Base-by-base conservation (phyloP, 53 echinoderm and acorn worm genomes). In the Arbacia lixula region DNA sequence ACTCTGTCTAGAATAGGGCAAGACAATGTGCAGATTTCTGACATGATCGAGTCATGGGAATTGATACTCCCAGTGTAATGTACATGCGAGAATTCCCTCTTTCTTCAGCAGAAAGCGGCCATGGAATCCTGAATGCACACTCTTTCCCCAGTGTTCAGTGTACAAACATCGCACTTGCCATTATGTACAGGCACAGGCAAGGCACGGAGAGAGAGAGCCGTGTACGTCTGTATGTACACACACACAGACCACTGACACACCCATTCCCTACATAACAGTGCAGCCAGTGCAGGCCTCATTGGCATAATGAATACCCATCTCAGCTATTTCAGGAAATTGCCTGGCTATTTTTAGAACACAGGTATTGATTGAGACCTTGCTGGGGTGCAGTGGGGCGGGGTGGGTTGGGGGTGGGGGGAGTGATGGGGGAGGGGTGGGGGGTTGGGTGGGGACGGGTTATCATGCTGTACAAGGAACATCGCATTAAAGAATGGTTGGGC, bases 301-400 rank as follows among this genome's bases (percentile, higher is more conserved):
- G 60, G 43, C 74, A 74, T 74, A 74, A 74, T 74, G 74, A 74
- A 74, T 74, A 53, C 74, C 74, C 49, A 74, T 56, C 57, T 57
- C 20, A 24, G 78, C 78, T 77, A 77, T 77, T 77, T 77, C 78
- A 77, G 78, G 78, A 77, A 77, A 77, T 77, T 77, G 78, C 78
- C 31, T 77, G 56, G 78, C 78, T 77, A 77, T 77, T 77, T 77
- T 57, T 77, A 77, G 78, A 77, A 56, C 38, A 26, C 3, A 20
- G 29, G 29, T 77, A 77, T 77, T 77, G 76, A 75, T 54, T 36
- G 52, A n/a, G n/a, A n/a, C n/a, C 60, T 77, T 52, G 74, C 74
- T 74, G 21, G n/a, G n/a, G 6, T 53, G 74, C 35, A 46, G 31
- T 50, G 33, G 49, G 20, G 19, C 33, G 53, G 51, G 53, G 12